Percentiles rank a stretch among this genome's conserved stretches.
These are phyloP conservation scores for Cariama cristata DNA, from an alignment of 2,113 vertebrate species.

Conservation along the genomic window DNA sequence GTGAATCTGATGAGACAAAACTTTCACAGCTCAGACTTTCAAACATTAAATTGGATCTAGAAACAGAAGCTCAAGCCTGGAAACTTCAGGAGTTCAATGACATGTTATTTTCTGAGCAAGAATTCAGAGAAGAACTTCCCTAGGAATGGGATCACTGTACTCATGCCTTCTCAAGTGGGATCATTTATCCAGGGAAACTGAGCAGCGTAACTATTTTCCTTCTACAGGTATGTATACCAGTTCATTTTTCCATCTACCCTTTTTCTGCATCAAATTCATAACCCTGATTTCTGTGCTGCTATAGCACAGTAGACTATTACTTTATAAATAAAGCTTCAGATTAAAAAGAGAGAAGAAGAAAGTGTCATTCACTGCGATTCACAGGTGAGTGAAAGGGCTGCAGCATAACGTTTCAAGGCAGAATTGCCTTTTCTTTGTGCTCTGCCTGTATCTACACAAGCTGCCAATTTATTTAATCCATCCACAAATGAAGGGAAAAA, in stretches of 20 bases:
- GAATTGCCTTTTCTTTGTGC: slow-evolving; percentile 5
- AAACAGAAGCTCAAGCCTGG: not conserved
- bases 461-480: slow-evolving; percentile 22
- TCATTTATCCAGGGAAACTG: not conserved
- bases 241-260: not conserved
- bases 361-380: not conserved
- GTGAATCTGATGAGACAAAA: slow-evolving; percentile 19
- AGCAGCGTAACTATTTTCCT: not conserved
- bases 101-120: not conserved
- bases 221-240: not conserved
- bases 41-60: not conserved
- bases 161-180: not conserved
- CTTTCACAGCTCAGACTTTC: slow-evolving; percentile 34
- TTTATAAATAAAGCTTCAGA: slow-evolving; percentile 34
- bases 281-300: not conserved
- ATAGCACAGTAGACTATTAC: not conserved
- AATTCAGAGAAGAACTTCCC: not conserved
- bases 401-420: not conserved
- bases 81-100: not conserved
- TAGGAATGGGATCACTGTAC: not conserved
- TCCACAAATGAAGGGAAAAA: not conserved
- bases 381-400: not conserved
- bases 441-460: not conserved
- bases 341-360: not conserved
- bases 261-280: not conserved